Evolutionary conservation across 2,888 invertebrate species (phyloP), one percentile per base, ranked within the genome.

Genomic region (Thymelicus sylvestris): DNA sequence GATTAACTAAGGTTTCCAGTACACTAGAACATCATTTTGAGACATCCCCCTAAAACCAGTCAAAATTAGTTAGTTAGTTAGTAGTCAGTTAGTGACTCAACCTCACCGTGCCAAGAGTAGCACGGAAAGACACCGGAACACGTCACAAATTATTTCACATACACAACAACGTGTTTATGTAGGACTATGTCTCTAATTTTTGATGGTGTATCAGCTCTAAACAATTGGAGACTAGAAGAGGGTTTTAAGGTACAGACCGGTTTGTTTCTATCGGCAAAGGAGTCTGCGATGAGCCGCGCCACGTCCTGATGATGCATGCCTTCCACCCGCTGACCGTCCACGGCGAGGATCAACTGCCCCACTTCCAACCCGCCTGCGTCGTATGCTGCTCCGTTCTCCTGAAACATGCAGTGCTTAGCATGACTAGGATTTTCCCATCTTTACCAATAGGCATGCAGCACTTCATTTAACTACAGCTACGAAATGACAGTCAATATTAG

Each of bases 371-470:
- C 98, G 57, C 98, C 98, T 62, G 98, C 98, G 86, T 97, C 97
- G 88, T 96, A 97, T 59, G 99, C 99, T 73, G 98, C 98, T 67
- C 99, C 99, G 88, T 98, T 97, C 92, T 98, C 98, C 98, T 98
- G 89, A 15, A 93, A 86, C 7, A 31, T 2, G 74, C 72, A 48
- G 71, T 2, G 24, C 24, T 55, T 55, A 3, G 4, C 31, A 31
- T 31, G 1, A 31, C 31, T 31, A 31, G 31, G 31, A 31, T 31
- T 31, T 31, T 31, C 3, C 31, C 31, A 31, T 31, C 31, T 31
- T 31, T 31, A 31, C 31, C 31, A 19, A 19, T 19, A 19, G 19
- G 19, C 19, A 19, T 19, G 19, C 19, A 5, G 31, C 31, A 31
- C 31, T 31, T 31, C 31, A 31, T 31, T 31, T 31, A 31, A 31